phyloP scores from a whole-genome alignment of 2,113 vertebrate genomes.

The Psettodes erumei region DNA sequence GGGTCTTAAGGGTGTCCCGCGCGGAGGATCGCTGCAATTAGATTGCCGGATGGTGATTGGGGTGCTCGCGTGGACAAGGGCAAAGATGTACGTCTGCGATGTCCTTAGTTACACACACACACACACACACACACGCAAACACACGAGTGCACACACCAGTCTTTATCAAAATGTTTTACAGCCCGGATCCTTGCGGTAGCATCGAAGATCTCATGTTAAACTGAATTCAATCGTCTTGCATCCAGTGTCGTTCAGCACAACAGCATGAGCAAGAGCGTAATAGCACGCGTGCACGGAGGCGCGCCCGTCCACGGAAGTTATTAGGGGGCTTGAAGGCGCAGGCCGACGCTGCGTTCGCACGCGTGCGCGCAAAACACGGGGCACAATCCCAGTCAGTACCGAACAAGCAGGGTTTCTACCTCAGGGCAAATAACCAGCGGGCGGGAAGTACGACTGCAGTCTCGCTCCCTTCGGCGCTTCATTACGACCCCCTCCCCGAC shows the following conservation, averaged over 20 bases:
- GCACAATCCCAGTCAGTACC: slow-evolving; percentile 38
- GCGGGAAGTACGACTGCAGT: slow-evolving; percentile 22
- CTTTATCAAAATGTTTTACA: slow-evolving; percentile 51
- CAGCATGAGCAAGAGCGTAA: not conserved
- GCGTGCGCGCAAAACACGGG: slow-evolving; percentile 32
- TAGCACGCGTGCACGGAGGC: not conserved
- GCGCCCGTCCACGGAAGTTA: slow-evolving; percentile 25
- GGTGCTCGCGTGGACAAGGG: slow-evolving; percentile 41
- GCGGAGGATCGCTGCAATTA: slow-evolving; percentile 47
- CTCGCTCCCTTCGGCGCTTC: slow-evolving; percentile 12
- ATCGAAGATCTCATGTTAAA: slow-evolving; percentile 44
- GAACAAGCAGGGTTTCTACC: slow-evolving; percentile 33
- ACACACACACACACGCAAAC: slow-evolving; percentile 7
- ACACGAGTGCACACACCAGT: slow-evolving; percentile 24
- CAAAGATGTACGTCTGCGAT: slow-evolving; percentile 28
- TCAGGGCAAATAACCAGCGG: slow-evolving; percentile 44
- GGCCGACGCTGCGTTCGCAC: not conserved
- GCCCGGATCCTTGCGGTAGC: slow-evolving; percentile 20
- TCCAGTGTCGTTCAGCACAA: slow-evolving; percentile 33
- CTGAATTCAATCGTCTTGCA: slow-evolving; percentile 49
- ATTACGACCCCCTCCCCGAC: slow-evolving; percentile 24
- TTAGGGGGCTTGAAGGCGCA: slow-evolving; percentile 8
- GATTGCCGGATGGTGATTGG: slow-evolving; percentile 50
- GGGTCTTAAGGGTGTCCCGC: slow-evolving; percentile 54
- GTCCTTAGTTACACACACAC: slow-evolving; percentile 12